These are phyloP conservation scores for Lutjanus argentimaculatus DNA, from an alignment of 2,797 vertebrate genomes.

Conservation along the genomic window DNA sequence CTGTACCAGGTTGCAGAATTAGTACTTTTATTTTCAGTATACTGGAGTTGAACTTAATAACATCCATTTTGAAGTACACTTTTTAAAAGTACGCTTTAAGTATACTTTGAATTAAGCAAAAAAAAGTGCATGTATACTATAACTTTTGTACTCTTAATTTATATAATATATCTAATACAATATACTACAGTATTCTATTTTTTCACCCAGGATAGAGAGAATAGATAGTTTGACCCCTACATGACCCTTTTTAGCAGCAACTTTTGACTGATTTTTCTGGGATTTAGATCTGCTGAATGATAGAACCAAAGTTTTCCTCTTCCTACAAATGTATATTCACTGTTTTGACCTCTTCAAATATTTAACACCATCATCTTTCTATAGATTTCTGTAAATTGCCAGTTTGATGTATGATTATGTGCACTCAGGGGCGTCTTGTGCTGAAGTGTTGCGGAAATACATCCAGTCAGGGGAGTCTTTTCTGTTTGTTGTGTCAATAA, in stretches of 20 bases:
- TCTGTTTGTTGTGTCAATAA: slow-evolving; percentile 70
- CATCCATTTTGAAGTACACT: too few species aligned
- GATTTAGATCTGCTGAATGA: background rate
- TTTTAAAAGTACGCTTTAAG: too few species aligned
- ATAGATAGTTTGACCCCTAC: background rate
- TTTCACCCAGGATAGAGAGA: too few species aligned
- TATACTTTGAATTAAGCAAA: too few species aligned
- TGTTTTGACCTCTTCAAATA: slow-evolving; percentile 65
- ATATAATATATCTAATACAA: too few species aligned
- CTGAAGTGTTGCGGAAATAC: slow-evolving; percentile 51
- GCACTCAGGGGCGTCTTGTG: slow-evolving; percentile 48
- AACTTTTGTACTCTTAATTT: too few species aligned
- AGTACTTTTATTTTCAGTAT: too few species aligned
- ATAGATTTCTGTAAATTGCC: slow-evolving; percentile 48
- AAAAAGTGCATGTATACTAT: too few species aligned
- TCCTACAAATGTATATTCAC: slow-evolving; percentile 27
- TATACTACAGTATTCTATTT: too few species aligned
- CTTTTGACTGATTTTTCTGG: background rate
- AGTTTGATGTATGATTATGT: slow-evolving; percentile 54
- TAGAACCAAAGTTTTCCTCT: background rate
- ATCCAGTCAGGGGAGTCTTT: slow-evolving; percentile 55
- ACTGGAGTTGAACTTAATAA: too few species aligned
- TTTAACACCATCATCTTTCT: slow-evolving; percentile 51
- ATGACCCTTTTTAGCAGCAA: background rate
- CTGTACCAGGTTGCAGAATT: too few species aligned